Conservation (phyloP, 2,113 vertebrate species). For the Dasyurus viverrinus region DNA sequence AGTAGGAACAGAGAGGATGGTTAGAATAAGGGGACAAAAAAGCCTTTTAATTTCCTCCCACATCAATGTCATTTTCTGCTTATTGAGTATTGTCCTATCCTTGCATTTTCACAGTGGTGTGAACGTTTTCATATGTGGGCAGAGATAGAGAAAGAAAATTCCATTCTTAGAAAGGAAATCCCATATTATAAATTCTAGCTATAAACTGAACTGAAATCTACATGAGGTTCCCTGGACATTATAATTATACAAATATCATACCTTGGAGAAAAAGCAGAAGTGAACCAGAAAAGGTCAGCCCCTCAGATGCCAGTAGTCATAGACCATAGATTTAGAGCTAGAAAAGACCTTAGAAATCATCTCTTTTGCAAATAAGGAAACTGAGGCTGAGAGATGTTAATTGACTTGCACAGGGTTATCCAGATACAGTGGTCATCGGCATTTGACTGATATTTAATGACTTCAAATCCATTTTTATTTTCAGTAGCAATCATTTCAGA, state of each 20-base stretch:
- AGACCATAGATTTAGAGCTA: background rate
- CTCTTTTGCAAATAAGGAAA: background rate
- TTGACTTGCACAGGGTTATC: background rate
- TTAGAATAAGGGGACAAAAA: background rate
- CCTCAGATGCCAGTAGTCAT: background rate
- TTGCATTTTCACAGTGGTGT: background rate
- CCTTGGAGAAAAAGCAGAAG: background rate
- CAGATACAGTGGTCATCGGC: background rate
- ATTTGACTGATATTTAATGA: background rate
- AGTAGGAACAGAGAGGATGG: background rate
- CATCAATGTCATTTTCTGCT: background rate
- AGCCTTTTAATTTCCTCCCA: background rate
- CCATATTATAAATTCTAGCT: background rate
- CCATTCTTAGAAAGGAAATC: slow-evolving; percentile 8
- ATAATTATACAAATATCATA: background rate
- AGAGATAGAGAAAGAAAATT: slow-evolving; percentile 28
- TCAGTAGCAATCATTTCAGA: background rate
- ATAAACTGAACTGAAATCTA: background rate
- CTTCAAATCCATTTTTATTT: background rate
- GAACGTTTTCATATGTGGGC: background rate
- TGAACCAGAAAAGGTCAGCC: slow-evolving; percentile 5
- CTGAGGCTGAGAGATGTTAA: background rate
- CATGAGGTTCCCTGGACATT: background rate
- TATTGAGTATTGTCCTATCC: background rate
- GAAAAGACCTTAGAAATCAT: background rate